Evolutionary conservation across 2,113 vertebrate species (phyloP), one percentile per base, ranked within the genome.

Genomic region (Zootoca vivipara): DNA sequence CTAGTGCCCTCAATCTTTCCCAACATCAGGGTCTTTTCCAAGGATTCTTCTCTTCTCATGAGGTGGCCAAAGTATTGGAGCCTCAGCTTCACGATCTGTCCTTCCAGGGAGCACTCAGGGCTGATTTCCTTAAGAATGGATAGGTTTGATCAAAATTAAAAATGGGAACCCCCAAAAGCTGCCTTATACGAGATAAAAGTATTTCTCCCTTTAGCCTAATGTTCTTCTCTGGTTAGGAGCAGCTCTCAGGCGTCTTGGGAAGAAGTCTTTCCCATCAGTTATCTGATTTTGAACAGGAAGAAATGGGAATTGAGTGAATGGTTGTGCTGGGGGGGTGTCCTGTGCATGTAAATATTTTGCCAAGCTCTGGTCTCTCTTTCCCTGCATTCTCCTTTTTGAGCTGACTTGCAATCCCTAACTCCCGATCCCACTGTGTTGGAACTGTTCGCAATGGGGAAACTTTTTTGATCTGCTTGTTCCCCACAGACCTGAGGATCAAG

Each of bases 401-500:
- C 79, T 46, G 16, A 12, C 24, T 8, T 15, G 18, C 5, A 24
- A 64, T 38, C 22, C 77, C 33, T 22, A 16, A 7, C 30, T 28
- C 62, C 8, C 6, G 42, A 38, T 26, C 28, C 10, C 52, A 26
- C 9, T 18, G 2, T 5, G 26, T 20, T 73, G 13, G 56, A 65
- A 52, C 40, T 38, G 35, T 56, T 73, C 8, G 24, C 35, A n/a
- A 9, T 64, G 38, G 26, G 2, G 38, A 35, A 82, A 82, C 2
- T 52, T 7, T 65, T 38, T 81, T 81, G 28, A 9, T 89, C 15
- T 79, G 3, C 33, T 72, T 52, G 2, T 52, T 81, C 38, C 28
- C 46, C 33, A 9, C 70, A 88, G 87, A 80, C 5, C 24, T 5
- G 4, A 83, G 74, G n/a, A 9, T 95, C 74, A 98, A 98, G 93